Evolutionary conservation across 2,888 invertebrate genomes (phyloP), one percentile per base, ranked within the genome.

Genomic region (Bibio marci): DNA sequence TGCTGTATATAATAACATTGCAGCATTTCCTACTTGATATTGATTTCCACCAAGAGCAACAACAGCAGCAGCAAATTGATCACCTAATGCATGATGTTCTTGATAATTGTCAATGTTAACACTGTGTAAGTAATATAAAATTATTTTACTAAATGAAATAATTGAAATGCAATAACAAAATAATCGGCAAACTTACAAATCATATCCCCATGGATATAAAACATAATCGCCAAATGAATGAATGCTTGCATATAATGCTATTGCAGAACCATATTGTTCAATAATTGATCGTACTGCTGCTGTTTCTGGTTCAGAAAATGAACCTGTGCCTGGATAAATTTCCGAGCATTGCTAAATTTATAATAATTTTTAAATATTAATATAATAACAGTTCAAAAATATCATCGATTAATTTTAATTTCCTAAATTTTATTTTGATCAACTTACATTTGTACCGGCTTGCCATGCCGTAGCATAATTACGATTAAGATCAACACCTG

Each of bases 141-240:
- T 6, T 22, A 22, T 22, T n/a, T n/a, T n/a, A n/a, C n/a, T n/a
- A n/a, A n/a, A n/a, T n/a, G n/a, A n/a, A n/a, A n/a, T n/a, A n/a
- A n/a, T n/a, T n/a, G n/a, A n/a, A n/a, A n/a, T n/a, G n/a, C n/a
- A n/a, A n/a, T n/a, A n/a, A n/a, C n/a, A n/a, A n/a, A n/a, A n/a
- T n/a, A n/a, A n/a, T n/a, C n/a, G n/a, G n/a, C n/a, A n/a, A n/a
- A 30, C 37, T 18, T n/a, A 34, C 38, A 54, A 22, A 22, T 22
- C 22, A 47, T 56, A 71, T 17, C 73, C 74, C 64, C 69, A 77
- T 2, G 73, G 76, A 48, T 73, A 74, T 2, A 77, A 53, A 36
- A 77, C 49, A 46, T 66, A 72, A 48, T 69, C 68, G 18, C 80
- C 80, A 47, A 73, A 75, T 10, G 80, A 76, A 55, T 85, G 83